A percentile compares a stretch with the other conserved stretches of the same genome.
phyloP scores from a whole-genome alignment of 2,888 invertebrate species.

The Morpho deidamia region DNA sequence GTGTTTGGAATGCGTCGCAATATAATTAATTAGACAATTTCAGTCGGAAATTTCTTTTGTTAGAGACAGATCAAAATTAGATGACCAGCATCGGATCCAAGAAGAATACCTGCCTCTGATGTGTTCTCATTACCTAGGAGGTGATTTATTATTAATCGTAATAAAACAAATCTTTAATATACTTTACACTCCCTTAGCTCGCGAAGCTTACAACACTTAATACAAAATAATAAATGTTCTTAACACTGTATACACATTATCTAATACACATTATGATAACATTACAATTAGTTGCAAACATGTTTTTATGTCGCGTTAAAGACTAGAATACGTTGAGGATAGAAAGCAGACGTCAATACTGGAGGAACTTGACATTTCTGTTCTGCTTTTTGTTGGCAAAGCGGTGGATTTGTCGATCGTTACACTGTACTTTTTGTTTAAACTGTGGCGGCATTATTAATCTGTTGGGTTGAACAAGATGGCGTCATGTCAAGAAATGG shows the following conservation, averaged over 20 bases:
- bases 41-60: constrained; percentile 40
- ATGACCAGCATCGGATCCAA: constrained; percentile 60
- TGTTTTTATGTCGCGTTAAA: constrained; percentile 62
- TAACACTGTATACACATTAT: constrained; percentile 47
- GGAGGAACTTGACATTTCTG: constrained; percentile 55
- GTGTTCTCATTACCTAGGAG: constrained; percentile 57
- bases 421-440: constrained; percentile 35
- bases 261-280: constrained; percentile 57
- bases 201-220: constrained; percentile 65
- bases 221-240: constrained; percentile 61
- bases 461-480: constrained; percentile 45
- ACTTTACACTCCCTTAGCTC: constrained; percentile 57
- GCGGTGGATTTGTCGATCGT: constrained; percentile 48
- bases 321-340: constrained; percentile 79
- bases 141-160: constrained; percentile 38
- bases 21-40: constrained; percentile 41
- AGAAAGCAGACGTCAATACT: constrained; percentile 68
- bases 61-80: constrained; percentile 41
- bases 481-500: constrained; percentile 46
- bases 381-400: constrained; percentile 56
- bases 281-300: constrained; percentile 71
- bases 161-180: constrained; percentile 54
- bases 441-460: constrained; percentile 35
- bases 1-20: constrained; percentile 69
- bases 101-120: constrained; percentile 39